Conservation (phyloP, 1,140 invertebrate genomes). For the Eupristina koningsbergeri region DNA sequence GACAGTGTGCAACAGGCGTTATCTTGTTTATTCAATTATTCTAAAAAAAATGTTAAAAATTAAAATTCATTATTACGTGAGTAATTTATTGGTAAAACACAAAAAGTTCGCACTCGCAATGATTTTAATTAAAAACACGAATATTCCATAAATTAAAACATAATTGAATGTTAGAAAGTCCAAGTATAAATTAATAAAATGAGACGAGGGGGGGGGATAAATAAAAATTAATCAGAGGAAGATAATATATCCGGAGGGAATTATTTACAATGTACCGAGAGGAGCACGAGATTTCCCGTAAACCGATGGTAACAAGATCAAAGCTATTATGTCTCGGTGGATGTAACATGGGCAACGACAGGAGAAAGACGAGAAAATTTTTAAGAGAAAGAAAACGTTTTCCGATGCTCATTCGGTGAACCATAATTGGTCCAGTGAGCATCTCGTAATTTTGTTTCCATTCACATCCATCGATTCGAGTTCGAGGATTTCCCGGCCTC, state of each 20-base stretch:
- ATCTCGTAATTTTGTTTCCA: neutral
- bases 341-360: neutral
- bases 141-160: no score
- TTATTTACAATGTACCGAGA: neutral
- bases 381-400: no score
- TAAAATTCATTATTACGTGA: no score
- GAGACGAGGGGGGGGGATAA: neutral
- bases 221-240: slow-evolving; percentile 8
- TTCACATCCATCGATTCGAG: neutral
- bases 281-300: neutral
- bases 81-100: no score
- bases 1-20: no score
- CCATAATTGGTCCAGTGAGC: neutral
- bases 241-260: slow-evolving; percentile 30
- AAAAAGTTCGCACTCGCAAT: no score
- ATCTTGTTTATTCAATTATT: no score
- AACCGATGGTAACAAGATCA: slow-evolving; percentile 39
- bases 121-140: no score
- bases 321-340: neutral
- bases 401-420: no score
- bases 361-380: no score
- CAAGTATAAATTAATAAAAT: neutral
- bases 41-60: no score
- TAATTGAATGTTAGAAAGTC: no score
- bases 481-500: neutral